Evolutionary conservation across 2,113 vertebrate species (phyloP).

Genomic region (Pica pica): DNA sequence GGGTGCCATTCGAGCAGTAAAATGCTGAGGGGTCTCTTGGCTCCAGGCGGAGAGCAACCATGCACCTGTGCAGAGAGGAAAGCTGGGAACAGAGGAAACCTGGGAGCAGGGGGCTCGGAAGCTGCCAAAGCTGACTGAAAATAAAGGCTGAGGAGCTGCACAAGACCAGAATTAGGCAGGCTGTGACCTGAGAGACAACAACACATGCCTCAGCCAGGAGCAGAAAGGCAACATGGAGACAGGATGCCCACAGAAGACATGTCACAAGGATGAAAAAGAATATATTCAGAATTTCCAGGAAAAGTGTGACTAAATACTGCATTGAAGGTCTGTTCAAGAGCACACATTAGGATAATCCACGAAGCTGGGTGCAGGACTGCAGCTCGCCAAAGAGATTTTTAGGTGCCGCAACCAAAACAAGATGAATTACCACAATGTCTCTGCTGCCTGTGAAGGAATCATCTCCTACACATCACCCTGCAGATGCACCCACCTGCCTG

Average conservation of each 20-base stretch:
- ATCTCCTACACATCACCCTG: neutral
- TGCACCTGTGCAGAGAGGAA: neutral
- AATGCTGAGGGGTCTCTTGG: neutral
- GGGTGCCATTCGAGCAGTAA: neutral
- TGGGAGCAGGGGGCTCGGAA: neutral
- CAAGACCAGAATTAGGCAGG: neutral
- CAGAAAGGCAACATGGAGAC: neutral
- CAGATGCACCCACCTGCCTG: neutral
- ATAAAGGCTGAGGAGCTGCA: neutral
- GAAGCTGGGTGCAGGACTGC: neutral
- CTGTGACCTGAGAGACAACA: neutral
- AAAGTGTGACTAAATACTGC: neutral
- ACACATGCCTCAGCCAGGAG: neutral
- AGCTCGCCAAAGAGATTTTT: neutral
- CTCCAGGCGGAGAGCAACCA: neutral
- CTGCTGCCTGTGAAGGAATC: neutral
- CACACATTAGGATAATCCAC: neutral
- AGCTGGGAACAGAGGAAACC: neutral
- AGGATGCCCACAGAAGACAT: neutral
- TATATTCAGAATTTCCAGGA: neutral
- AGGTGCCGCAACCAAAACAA: neutral
- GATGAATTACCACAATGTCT: neutral
- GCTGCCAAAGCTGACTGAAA: neutral
- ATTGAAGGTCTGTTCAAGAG: neutral
- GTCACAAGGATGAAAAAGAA: rapidly evolving